Conservation (phyloP, 2,113 vertebrate species). For the Peromyscus leucopus region DNA sequence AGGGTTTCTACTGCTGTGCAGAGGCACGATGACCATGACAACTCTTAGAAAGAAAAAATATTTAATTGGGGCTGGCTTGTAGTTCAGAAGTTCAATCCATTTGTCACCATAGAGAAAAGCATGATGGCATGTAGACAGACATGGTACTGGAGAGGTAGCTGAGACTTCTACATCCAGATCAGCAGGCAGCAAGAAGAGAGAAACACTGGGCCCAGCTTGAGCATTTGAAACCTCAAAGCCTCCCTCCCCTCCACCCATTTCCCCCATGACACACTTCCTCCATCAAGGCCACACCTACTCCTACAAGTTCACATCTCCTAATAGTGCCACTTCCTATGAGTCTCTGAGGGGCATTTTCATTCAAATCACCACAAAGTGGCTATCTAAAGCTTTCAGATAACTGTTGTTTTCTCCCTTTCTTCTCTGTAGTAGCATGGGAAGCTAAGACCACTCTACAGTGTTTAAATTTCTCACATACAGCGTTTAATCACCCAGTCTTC, state of each 20-base stretch:
- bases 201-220: not conserved
- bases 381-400: not conserved
- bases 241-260: too few species aligned
- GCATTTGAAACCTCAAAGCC: not conserved
- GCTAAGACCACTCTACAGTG: not conserved
- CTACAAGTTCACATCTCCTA: not conserved
- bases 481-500: constrained; percentile 7
- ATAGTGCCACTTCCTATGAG: too few species aligned
- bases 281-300: not conserved
- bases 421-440: not conserved
- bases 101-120: not conserved
- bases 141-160: not conserved
- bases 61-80: not conserved
- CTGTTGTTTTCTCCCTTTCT: not conserved
- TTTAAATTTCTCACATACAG: not conserved
- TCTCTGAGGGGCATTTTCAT: not conserved
- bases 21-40: not conserved
- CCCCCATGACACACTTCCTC: not conserved
- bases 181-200: too few species aligned
- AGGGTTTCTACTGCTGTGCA: not conserved
- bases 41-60: not conserved
- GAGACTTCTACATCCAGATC: not conserved
- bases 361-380: not conserved
- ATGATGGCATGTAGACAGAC: not conserved
- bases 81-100: not conserved